Base-by-base conservation (phyloP, 2,113 vertebrate species). In the Tupaia chinensis region DNA sequence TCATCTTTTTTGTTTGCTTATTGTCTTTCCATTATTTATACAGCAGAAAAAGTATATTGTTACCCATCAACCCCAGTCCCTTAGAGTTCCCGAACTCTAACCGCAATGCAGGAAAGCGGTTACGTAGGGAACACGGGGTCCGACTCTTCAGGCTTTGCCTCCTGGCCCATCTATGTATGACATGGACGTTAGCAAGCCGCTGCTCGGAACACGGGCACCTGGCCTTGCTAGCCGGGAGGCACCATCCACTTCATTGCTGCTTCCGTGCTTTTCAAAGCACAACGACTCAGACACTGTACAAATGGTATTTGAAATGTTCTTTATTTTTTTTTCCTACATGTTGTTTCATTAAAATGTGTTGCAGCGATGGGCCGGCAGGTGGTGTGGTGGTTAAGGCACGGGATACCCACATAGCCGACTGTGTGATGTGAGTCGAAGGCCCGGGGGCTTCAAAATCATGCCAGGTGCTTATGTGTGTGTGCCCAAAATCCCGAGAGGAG, bases 1-100 rank as follows among this genome's bases (percentile, higher is more conserved):
- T 54, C 9, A 9, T 74, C 22, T 87, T 34, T 44, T 61, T 79
- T 85, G 17, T 89, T 73, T 32, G 14, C 65, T 32, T 69, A 69
- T 87, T 32, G 44, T 79, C 32, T 94, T 69, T 25, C 44, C 60
- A 72, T 94, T 92, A 27, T 85, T 85, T 85, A 89, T 73, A 76
- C 95, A 90, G 9, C n/a, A 34, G n/a, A 58, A 83, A 32, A 70
- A 88, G 54, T 44, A 76, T 56, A 44, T 44, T 56, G 14, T 87
- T 86, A 58, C 27, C 9, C 70, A 34, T 70, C 27, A 78, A 73
- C 7, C 5, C 14, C 22, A 77, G 23, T 79, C n/a, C 80, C 23
- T 80, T 93, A 65, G 61, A 53, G 89, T 68, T 93, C 44, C 44
- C 66, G 87, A 94, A 79, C 44, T 34, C 56, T 68, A 92, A 61